Percentiles rank a stretch among this genome's conserved stretches.
Conservation (phyloP, 2,888 invertebrate species). For the Pasiphila rectangulata region DNA sequence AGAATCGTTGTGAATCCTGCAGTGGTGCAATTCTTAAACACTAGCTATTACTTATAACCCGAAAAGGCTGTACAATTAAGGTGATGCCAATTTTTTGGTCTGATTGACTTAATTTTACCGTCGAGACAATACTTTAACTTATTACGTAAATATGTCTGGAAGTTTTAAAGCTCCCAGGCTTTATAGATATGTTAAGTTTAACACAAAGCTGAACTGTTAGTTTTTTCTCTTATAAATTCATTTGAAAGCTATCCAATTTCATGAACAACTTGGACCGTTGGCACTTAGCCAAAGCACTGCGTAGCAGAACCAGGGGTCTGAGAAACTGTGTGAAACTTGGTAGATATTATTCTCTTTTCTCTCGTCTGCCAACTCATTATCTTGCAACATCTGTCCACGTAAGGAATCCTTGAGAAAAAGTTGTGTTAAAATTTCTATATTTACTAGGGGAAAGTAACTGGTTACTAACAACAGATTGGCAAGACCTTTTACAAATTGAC, state of each 20-base stretch:
- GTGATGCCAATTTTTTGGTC: not conserved
- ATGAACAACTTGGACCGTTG: constrained; percentile 11
- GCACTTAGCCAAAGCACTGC: constrained; percentile 13
- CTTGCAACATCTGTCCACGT: not conserved
- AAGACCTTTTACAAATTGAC: not conserved
- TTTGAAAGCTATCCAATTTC: not conserved
- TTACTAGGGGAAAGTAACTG: not conserved
- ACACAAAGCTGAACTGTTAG: not conserved
- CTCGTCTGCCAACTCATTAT: not conserved
- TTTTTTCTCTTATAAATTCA: not conserved
- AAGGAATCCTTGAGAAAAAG: constrained; percentile 2
- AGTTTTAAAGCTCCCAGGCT: not conserved
- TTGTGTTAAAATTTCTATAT: not conserved
- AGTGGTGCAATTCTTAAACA: constrained; percentile 24
- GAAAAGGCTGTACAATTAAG: not conserved
- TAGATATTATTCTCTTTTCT: constrained; percentile 1
- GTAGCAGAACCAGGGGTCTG: constrained; percentile 8
- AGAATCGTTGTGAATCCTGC: constrained; percentile 40
- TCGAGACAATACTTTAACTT: too few relatives aligned
- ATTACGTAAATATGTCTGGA: too few relatives aligned
- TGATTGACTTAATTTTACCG: not conserved
- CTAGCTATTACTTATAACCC: not conserved
- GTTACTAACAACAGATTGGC: constrained; percentile 5
- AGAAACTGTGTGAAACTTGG: constrained; percentile 6
- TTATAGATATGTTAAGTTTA: not conserved